Evolutionary conservation across 92 coral and sea anemone genomes (phyloP).

Genomic region (Palythoa caribaeorum): DNA sequence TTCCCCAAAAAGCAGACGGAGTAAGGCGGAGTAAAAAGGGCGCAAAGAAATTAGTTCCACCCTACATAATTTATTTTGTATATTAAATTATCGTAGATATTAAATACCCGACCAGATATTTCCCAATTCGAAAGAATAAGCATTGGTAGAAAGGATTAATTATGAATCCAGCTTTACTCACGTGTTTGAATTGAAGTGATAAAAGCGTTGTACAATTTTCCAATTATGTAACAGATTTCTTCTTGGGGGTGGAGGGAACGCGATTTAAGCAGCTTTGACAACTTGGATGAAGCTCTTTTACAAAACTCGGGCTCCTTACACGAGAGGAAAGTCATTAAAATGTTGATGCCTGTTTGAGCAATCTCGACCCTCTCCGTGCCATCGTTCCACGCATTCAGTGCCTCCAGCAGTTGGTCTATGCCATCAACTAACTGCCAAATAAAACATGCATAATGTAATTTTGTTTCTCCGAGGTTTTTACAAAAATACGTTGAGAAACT

Average conservation of each 20-base stretch:
- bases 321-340: conserved; percentile 84
- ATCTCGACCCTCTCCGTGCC: conserved; percentile 92
- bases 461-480: no score
- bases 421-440: conserved; percentile 82
- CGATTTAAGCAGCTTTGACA: conserved; percentile 84
- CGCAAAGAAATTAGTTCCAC: no score
- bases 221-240: conserved; percentile 89
- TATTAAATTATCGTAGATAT: no score
- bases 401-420: conserved; percentile 90
- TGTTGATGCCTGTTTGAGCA: conserved; percentile 93
- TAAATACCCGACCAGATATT: no score
- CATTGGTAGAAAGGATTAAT: conserved; percentile 48
- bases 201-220: conserved; percentile 88
- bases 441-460: not conserved
- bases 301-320: conserved; percentile 88
- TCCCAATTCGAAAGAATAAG: no score
- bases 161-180: conserved; percentile 8
- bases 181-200: conserved; percentile 84
- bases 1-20: no score
- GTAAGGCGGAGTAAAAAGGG: no score
- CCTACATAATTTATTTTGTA: no score
- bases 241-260: conserved; percentile 86
- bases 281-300: conserved; percentile 95
- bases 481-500: no score
- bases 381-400: conserved; percentile 92